phyloP scores from a whole-genome alignment of 1,140 invertebrate species.

The Drosophila funebris region DNA sequence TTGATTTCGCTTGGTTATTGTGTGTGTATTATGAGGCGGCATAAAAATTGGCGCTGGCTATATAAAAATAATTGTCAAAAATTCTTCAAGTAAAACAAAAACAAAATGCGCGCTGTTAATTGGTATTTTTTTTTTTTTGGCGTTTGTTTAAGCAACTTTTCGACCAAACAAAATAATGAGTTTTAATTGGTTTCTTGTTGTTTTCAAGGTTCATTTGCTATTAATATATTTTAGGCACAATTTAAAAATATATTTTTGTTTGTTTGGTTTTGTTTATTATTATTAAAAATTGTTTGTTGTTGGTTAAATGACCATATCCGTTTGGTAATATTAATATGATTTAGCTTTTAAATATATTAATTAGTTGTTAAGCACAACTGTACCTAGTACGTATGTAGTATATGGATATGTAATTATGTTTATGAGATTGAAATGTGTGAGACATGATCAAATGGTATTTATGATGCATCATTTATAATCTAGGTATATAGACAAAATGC shows the following conservation, averaged over 20 bases:
- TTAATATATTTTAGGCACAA: conserved; percentile 67
- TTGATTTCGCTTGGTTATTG: conserved; percentile 69
- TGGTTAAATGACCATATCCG: conserved; percentile 84
- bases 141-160: conserved; percentile 64
- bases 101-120: conserved; percentile 58
- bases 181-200: conserved; percentile 47
- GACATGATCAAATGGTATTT: conserved; percentile 49
- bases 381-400: conserved; percentile 60
- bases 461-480: conserved; percentile 65
- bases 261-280: not conserved
- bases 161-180: conserved; percentile 65
- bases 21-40: conserved; percentile 50
- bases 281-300: conserved; percentile 49
- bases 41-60: conserved; percentile 50
- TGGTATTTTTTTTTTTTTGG: conserved; percentile 35
- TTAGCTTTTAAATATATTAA: conserved; percentile 57
- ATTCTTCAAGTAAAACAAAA: conserved; percentile 20
- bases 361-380: conserved; percentile 81
- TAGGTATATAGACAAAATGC: conserved; percentile 74
- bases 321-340: conserved; percentile 71
- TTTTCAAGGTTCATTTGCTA: conserved; percentile 50
- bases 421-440: conserved; percentile 24
- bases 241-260: conserved; percentile 52
- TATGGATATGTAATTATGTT: conserved; percentile 32
- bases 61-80: conserved; percentile 47